These are phyloP conservation scores for Elgonia sp. DNA, from an alignment of 2,888 invertebrate genomes.

Conservation along the genomic window DNA sequence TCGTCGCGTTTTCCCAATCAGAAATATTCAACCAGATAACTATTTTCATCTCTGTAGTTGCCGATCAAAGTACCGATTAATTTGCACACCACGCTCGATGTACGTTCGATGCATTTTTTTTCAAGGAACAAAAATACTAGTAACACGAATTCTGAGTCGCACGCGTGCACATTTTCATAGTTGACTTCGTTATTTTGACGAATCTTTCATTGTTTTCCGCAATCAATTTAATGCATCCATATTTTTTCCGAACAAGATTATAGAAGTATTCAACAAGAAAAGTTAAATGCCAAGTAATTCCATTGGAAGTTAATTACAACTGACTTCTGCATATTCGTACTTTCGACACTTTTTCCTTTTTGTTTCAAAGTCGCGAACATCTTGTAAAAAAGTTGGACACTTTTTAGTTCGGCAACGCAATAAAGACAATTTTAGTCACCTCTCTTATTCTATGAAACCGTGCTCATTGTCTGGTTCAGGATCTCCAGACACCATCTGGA, in stretches of 20 bases:
- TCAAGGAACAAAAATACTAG: conserved; percentile 45
- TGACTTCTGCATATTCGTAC: conserved; percentile 29
- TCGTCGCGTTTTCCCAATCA: conserved; percentile 57
- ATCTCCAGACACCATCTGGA: conserved; percentile 43
- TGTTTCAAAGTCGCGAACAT: conserved; percentile 37
- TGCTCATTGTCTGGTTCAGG: conserved; percentile 40
- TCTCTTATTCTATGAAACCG: conserved; percentile 31
- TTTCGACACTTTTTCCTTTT: conserved; percentile 38
- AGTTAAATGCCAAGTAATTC: conserved; percentile 40
- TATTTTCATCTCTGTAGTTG: conserved; percentile 21
- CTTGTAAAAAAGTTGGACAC: conserved; percentile 44
- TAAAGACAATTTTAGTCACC: conserved; percentile 52
- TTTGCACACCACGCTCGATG: conserved; percentile 57
- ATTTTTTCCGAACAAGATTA: too few species aligned
- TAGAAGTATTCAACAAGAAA: neutral
- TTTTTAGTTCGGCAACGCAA: conserved; percentile 45
- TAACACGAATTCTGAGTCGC: conserved; percentile 16
- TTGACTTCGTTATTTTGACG: neutral
- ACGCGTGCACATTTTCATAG: neutral
- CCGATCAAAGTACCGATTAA: conserved; percentile 55
- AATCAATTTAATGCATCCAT: neutral
- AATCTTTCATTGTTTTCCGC: neutral
- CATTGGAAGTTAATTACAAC: conserved; percentile 34
- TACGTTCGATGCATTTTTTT: too few species aligned
- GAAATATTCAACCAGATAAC: conserved; percentile 54